Evolutionary conservation across 2,797 vertebrate species (phyloP).

Genomic region (Fratercula arctica): DNA sequence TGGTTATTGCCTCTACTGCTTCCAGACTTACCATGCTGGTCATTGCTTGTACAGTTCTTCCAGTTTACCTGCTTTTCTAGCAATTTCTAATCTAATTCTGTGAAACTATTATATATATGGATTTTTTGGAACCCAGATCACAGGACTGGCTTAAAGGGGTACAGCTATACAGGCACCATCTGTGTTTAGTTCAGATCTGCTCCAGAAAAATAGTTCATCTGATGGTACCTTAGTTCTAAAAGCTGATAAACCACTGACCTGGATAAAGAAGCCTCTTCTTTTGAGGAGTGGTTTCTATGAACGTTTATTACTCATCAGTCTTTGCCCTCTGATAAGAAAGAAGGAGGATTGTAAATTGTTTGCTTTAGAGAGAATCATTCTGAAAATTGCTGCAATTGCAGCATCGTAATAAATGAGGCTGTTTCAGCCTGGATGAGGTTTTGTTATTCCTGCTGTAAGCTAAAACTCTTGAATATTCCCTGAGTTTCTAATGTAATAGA

Average conservation of each 20-base stretch:
- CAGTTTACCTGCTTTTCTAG: background rate
- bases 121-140: background rate
- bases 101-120: background rate
- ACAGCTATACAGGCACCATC: background rate
- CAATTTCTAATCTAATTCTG: background rate
- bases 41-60: background rate
- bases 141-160: background rate
- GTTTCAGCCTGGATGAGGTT: background rate
- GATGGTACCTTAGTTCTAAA: background rate
- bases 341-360: background rate
- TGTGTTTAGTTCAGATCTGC: background rate
- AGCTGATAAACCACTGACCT: background rate
- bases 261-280: background rate
- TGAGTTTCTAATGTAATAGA: background rate
- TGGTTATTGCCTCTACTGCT: background rate
- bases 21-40: background rate
- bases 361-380: background rate
- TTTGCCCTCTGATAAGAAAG: background rate
- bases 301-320: background rate
- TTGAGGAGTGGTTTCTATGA: background rate
- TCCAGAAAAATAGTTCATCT: background rate
- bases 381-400: background rate
- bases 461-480: background rate
- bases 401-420: background rate
- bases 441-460: background rate